Percentiles rank a stretch among this genome's conserved stretches.
Conservation (phyloP, 2,113 vertebrate genomes). For the Odocoileus virginianus region DNA sequence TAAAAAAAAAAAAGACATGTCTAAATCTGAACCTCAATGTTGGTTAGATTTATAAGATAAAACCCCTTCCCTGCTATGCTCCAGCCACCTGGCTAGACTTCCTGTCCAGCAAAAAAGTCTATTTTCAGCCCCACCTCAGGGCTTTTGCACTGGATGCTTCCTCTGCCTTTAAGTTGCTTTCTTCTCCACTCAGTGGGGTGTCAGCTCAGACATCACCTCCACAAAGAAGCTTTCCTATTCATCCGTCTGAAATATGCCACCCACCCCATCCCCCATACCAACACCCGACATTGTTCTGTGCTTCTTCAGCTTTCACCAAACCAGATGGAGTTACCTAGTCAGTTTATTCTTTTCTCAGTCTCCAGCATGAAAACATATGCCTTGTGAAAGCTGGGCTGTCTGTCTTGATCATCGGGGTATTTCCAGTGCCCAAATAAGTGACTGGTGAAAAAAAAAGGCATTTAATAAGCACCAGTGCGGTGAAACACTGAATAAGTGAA, state of each 20-base stretch:
- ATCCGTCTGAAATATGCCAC: accelerated
- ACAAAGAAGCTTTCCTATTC: not conserved
- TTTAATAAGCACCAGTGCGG: not conserved
- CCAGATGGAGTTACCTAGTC: not conserved
- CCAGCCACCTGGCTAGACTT: not conserved
- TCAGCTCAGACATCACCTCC: not conserved
- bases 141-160: not conserved
- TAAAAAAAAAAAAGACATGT: too few species aligned
- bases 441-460: not conserved
- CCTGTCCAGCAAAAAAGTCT: not conserved
- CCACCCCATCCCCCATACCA: accelerated
- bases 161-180: not conserved
- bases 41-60: not conserved
- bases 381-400: not conserved
- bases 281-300: not conserved
- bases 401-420: not conserved
- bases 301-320: not conserved
- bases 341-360: not conserved
- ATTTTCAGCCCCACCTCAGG: not conserved
- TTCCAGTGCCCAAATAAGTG: not conserved
- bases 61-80: accelerated
- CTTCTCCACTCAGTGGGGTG: too few species aligned
- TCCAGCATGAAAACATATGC: not conserved
- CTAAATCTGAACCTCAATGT: not conserved
- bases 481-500: not conserved